phyloP scores from a whole-genome alignment of 2,888 invertebrate species.

The Parochlus steinenii region DNA sequence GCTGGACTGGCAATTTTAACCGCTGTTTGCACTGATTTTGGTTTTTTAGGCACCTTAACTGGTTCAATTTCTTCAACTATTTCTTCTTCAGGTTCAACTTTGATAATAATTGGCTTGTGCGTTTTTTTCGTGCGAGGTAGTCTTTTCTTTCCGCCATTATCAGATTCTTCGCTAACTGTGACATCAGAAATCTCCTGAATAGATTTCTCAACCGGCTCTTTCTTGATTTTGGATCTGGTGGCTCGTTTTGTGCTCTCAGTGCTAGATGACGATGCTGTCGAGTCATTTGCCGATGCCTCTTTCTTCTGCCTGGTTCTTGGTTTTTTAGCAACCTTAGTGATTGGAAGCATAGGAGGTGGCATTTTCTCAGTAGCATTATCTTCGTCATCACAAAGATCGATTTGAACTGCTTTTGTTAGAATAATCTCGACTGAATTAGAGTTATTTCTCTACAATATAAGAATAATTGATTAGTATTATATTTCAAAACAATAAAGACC shows the following conservation, averaged over 20 bases:
- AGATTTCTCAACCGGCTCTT: slow-evolving; percentile 7
- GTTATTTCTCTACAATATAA: too few species aligned
- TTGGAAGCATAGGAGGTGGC: slow-evolving; percentile 6
- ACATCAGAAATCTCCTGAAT: not conserved
- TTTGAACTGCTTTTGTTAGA: slow-evolving; percentile 3
- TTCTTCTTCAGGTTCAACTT: too few species aligned
- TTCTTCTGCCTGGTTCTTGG: not conserved
- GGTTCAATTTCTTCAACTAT: too few species aligned
- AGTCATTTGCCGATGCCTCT: not conserved
- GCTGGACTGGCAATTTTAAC: too few species aligned
- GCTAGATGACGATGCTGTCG: not conserved
- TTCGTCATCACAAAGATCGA: not conserved
- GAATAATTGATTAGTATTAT: too few species aligned
- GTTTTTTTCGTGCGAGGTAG: too few species aligned
- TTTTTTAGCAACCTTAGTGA: not conserved
- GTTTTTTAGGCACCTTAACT: too few species aligned
- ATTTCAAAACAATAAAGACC: too few species aligned
- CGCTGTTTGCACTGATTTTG: too few species aligned
- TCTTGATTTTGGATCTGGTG: slow-evolving; percentile 10
- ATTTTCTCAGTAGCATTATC: slow-evolving; percentile 3
- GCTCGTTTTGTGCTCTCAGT: not conserved
- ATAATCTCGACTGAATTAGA: slow-evolving; percentile 8
- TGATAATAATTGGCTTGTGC: too few species aligned
- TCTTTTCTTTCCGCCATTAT: too few species aligned
- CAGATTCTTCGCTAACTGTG: not conserved